phyloP scores from a whole-genome alignment of 2,797 vertebrate species.

The Falco biarmicus region DNA sequence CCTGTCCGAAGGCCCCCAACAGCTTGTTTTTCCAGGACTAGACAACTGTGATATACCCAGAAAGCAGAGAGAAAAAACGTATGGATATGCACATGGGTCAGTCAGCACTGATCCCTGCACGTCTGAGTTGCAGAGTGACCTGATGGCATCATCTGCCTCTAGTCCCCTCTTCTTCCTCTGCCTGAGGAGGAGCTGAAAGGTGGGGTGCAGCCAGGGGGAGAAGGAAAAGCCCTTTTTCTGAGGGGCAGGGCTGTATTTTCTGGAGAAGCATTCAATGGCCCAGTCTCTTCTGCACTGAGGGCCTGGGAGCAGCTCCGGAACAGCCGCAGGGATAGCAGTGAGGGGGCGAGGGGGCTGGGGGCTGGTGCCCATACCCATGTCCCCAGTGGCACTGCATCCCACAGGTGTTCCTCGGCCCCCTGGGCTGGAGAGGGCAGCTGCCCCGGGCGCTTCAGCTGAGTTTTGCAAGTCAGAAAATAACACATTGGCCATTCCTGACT shows the following conservation, averaged over 20 bases:
- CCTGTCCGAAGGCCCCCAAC: not conserved
- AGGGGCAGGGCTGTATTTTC: not conserved
- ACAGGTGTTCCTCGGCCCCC: fast-evolving
- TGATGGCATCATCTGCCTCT: not conserved
- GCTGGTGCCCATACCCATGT: fast-evolving
- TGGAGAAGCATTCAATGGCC: not conserved
- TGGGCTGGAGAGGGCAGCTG: not conserved
- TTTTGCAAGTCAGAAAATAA: not conserved
- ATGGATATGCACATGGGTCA: not conserved
- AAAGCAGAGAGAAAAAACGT: not conserved
- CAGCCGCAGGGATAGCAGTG: not conserved
- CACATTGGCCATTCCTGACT: not conserved
- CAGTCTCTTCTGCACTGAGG: not conserved
- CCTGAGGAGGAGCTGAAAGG: not conserved
- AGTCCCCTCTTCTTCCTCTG: not conserved
- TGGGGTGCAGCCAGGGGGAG: not conserved
- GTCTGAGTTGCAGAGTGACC: not conserved
- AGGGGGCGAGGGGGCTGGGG: not conserved
- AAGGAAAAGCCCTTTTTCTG: not conserved
- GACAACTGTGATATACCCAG: not conserved
- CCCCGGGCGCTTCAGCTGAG: fast-evolving
- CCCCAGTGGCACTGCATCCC: not conserved
- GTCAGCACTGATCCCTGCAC: not conserved
- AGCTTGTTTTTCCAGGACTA: not conserved
- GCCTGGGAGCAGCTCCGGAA: not conserved